These are phyloP conservation scores for Leptopilina boulardi DNA, from an alignment of 1,140 invertebrate genomes.

Conservation along the genomic window DNA sequence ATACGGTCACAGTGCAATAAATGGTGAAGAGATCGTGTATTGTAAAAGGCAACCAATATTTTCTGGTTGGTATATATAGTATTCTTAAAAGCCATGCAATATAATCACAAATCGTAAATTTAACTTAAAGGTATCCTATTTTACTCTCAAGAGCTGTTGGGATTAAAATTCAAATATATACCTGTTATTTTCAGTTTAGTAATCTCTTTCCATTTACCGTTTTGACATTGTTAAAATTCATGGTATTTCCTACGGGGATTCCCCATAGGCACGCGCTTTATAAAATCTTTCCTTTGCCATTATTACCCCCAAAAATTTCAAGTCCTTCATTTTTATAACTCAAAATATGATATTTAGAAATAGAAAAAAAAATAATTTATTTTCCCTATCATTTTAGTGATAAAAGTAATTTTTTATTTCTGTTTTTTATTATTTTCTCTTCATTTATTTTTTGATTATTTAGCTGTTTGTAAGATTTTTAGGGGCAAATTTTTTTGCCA, in stretches of 20 bases:
- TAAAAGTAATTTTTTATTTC: too few relatives aligned
- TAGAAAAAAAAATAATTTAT: too few relatives aligned
- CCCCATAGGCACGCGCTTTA: neutral
- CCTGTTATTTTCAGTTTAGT: constrained; percentile 30
- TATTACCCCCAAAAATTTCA: neutral
- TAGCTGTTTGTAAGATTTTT: too few relatives aligned
- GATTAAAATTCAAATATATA: constrained; percentile 11
- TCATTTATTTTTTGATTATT: too few relatives aligned
- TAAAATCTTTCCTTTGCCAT: neutral
- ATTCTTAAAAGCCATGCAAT: neutral
- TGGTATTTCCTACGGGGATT: constrained; percentile 17
- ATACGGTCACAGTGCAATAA: neutral
- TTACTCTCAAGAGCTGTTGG: constrained; percentile 1
- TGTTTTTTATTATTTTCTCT: too few relatives aligned
- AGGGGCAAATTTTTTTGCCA: neutral
- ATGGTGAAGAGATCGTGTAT: neutral
- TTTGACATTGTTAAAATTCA: neutral
- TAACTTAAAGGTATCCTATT: neutral
- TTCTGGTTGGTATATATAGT: too few relatives aligned
- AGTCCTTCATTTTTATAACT: too few relatives aligned
- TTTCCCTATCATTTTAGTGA: too few relatives aligned
- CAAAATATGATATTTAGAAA: too few relatives aligned
- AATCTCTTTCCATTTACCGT: constrained; percentile 37
- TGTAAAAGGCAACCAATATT: neutral
- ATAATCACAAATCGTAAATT: constrained; percentile 24